Conservation (phyloP, 37 sponge, comb jelly and placozoan species). For the Beroe ovata region DNA sequence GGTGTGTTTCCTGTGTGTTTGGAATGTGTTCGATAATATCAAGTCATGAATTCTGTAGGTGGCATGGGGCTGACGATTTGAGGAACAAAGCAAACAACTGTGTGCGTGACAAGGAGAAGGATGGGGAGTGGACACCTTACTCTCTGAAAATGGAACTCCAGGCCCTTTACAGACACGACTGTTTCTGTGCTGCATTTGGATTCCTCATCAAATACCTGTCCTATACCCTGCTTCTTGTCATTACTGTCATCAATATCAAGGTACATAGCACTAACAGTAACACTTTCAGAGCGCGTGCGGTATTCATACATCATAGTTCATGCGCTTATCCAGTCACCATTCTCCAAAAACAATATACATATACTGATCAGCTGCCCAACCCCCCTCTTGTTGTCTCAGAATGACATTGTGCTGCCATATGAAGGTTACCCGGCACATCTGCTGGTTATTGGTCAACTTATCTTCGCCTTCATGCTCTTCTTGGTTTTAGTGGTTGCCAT, state of each 20-base stretch:
- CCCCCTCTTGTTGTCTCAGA: background rate
- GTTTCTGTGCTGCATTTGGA: slow-evolving; percentile 39
- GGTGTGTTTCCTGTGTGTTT: no score
- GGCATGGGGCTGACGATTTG: slow-evolving; percentile 42
- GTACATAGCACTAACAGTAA: no score
- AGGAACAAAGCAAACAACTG: slow-evolving; percentile 13
- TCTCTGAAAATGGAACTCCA: slow-evolving; percentile 32
- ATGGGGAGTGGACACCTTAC: slow-evolving; percentile 34
- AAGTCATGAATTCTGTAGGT: background rate
- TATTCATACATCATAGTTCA: no score
- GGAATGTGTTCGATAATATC: no score
- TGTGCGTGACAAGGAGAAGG: slow-evolving; percentile 35
- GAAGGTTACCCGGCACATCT: slow-evolving; percentile 18
- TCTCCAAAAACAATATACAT: no score
- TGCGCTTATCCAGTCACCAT: no score
- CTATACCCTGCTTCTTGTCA: slow-evolving; percentile 13
- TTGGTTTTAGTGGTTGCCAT: slow-evolving; percentile 6
- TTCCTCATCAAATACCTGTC: slow-evolving; percentile 64
- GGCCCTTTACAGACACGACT: slow-evolving; percentile 59
- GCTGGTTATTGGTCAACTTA: slow-evolving; percentile 21
- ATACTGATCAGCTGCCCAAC: no score
- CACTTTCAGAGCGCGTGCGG: no score
- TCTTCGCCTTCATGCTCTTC: slow-evolving; percentile 62
- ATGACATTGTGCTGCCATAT: slow-evolving; percentile 18
- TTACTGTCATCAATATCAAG: slow-evolving; percentile 32